Evolutionary conservation across 2,113 vertebrate genomes (phyloP).

Genomic region (Cottus gobio): DNA sequence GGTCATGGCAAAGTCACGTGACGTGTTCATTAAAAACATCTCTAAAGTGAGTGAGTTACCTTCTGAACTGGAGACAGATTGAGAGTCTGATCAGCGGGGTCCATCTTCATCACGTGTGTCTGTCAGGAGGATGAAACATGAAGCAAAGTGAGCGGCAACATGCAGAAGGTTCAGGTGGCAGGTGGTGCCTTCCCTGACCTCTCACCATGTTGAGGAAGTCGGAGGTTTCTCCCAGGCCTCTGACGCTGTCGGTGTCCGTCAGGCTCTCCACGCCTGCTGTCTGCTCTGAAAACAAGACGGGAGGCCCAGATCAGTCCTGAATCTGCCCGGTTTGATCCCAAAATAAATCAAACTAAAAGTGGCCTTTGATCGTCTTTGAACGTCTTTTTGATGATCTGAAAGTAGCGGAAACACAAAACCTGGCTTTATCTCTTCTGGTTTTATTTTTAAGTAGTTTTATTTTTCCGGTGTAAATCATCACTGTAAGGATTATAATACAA

Average conservation of each 20-base stretch:
- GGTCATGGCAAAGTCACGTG: no score
- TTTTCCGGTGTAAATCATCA: background rate
- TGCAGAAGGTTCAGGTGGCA: background rate
- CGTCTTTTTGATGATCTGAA: background rate
- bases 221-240: conserved; percentile 88
- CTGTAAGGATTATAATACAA: background rate
- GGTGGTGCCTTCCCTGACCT: background rate
- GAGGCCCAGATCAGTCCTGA: background rate
- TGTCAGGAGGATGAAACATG: conserved; percentile 33
- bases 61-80: conserved; percentile 81
- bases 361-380: no score
- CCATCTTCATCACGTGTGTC: conserved; percentile 82
- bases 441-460: background rate
- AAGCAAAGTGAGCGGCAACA: background rate
- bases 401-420: no score
- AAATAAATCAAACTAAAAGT: no score
- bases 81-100: conserved; percentile 69
- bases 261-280: conserved; percentile 72
- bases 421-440: background rate
- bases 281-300: conserved; percentile 60
- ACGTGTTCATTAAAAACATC: background rate
- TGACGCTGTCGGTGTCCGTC: conserved; percentile 83
- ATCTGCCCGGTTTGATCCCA: background rate
- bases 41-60: conserved; percentile 57
- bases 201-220: conserved; percentile 93